Base-by-base conservation (phyloP, 64 coral and sea anemone genomes). In the Orbicella faveolata region DNA sequence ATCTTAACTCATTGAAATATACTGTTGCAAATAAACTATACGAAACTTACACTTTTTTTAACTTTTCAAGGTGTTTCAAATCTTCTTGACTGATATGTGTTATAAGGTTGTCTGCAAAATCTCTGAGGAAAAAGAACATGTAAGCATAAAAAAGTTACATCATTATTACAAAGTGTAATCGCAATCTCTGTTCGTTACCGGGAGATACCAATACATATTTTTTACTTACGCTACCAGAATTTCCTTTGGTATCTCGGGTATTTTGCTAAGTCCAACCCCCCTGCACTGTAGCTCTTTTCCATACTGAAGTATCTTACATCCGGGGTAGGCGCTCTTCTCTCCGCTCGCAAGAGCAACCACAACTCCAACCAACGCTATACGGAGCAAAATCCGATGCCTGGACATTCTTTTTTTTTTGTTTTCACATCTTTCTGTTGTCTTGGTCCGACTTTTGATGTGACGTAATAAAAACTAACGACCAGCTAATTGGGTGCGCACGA, bases 391-490 rank as follows among this genome's bases (percentile, higher is more conserved):
- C 59, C 16, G 59, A 61, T 57, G 59, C 33, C 20, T 64, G 26
- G 11, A 11, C 79, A 82, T 82, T 18, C 35, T 63, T 63, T 11
- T 35, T 12, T 30, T 34, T 61, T 34, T 80, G 6, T 36, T 19
- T 64, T 82, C 13, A 36, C 4, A 10, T 64, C 57, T 82, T 36
- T 3, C 5, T 36, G 57, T 37, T 64, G 59, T 9, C 26, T 36
- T 14, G 15, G 11, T 59, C 15, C 55, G 55, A 59, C 13, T 16
- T 59, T 59, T 59, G 55, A 59, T 82, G 6, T 82, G 79, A 82
- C 79, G 79, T 36, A 82, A 82, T 37, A 82, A 30, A 80, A 63
- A 57, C 61, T 82, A 36, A 82, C 33, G 61, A 36, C 79, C 4
- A 21, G 26, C 30, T 63, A 82, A 62, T 82, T 63, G 15, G 0